Evolutionary conservation across 2,113 vertebrate genomes (phyloP), one percentile per base, ranked within the genome.

Genomic region (Callaeas wilsoni): DNA sequence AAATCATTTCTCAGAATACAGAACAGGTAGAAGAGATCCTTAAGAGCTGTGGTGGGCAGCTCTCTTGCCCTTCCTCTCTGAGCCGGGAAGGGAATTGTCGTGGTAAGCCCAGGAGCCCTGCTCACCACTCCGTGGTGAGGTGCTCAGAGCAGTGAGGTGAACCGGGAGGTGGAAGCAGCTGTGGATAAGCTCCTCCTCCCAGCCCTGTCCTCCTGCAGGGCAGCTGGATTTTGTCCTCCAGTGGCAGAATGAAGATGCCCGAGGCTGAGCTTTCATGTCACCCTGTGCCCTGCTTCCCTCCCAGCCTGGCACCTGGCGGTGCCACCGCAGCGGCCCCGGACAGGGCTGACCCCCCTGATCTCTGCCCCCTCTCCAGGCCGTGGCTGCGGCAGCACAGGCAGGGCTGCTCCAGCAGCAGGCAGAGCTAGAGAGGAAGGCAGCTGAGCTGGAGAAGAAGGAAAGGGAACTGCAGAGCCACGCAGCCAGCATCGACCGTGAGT

Each of bases 341-440:
- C 55, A 67, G 59, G 42, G 10, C 46, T 84, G 32, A 60, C 21
- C 62, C 7, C 20, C 50, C 5, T 57, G 35, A 5, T 50, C 46
- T 47, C 26, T 44, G 47, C 59, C 15, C 30, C 57, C 30, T 82
- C n/a, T 63, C 10, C 76, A 99, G 99, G 98, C 98, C 0, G 95
- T 97, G 50, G 99, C 98, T 12, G 97, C 98, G 6, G 98, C 99
- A 4, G 99, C 98, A 12, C 99, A 99, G 94, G 98, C 98, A 2
- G 98, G 98, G 56, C 98, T 99, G 33, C 96, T 99, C 35, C 98
- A 98, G 91, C 99, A 99, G 97, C 99, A 99, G 98, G 99, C 99
- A 44, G 99, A 99, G 87, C 96, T 99, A 86, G 99, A 99, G 97
- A 98, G 94, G 90, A 99, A 99, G 84, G 99, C 99, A 11, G 99